Percentiles rank a stretch among this genome's conserved stretches.
Evolutionary conservation across 2,888 invertebrate species (phyloP).

Genomic region (Polymixis flavicincta): DNA sequence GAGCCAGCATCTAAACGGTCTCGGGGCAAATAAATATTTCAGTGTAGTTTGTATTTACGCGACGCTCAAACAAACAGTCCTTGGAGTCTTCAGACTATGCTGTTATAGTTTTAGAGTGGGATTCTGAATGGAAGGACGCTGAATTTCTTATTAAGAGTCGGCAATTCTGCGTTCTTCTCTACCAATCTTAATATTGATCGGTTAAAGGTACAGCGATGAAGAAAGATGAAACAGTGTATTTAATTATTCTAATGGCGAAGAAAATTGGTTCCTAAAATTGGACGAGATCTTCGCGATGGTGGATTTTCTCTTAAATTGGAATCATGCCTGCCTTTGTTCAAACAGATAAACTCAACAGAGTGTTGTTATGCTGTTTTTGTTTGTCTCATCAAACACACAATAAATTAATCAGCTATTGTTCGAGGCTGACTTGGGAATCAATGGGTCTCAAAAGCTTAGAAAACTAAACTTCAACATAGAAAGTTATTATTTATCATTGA

Average conservation of each 20-base stretch:
- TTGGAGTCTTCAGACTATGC: constrained; percentile 48
- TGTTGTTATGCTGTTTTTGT: background rate
- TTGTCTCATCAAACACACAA: background rate
- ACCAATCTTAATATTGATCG: background rate
- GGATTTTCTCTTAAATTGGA: background rate
- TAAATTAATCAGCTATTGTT: background rate
- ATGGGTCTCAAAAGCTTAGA: background rate
- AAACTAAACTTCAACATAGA: background rate
- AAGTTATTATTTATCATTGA: too few relatives aligned
- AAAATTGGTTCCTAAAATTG: background rate
- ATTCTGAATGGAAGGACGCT: constrained; percentile 15
- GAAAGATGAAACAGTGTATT: background rate
- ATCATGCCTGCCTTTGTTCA: background rate
- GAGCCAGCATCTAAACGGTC: constrained; percentile 68
- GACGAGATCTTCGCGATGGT: background rate
- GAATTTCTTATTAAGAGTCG: constrained; percentile 40
- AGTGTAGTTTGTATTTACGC: constrained; percentile 74
- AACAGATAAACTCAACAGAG: background rate
- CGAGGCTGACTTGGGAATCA: background rate
- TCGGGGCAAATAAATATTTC: constrained; percentile 74
- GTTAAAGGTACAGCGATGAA: background rate
- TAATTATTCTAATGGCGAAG: too few relatives aligned
- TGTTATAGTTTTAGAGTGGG: constrained; percentile 63
- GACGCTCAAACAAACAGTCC: constrained; percentile 59
- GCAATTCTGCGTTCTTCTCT: background rate